Base-by-base conservation (phyloP, 2,113 vertebrate species). In the Datnioides undecimradiatus region DNA sequence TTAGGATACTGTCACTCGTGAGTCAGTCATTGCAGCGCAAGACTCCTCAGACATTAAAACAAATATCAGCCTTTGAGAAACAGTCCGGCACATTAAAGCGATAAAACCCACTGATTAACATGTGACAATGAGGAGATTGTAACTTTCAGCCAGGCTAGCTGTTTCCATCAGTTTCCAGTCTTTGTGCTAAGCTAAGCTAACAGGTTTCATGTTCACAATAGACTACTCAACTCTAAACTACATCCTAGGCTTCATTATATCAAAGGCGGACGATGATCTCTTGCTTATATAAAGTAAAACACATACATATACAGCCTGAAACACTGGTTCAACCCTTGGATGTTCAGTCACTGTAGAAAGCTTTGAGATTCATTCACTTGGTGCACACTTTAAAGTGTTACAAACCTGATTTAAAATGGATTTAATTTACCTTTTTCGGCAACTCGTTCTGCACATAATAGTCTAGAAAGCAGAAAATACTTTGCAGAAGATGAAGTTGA, bases 301-400 rank as follows among this genome's bases (percentile, higher is more conserved):
- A 25, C 4, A 23, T 33, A 16, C 9, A 14, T 29, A 31, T 52
- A n/a, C 13, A 55, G 52, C 4, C 31, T 16, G 38, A 38, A 45
- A 8, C 43, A 55, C 41, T 8, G 40, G 77, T 85, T 55, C 33
- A 72, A 76, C 29, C 23, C 29, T n/a, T 11, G 55, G 36, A 45
- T 27, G 21, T 43, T 31, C 46, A 54, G 2, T 5, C 8, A 38
- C 43, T 64, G 10, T 23, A 4, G 5, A 52, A 65, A 34, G 13
- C 23, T 16, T 46, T 72, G 48, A 64, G 23, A 63, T 38, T 2
- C 12, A 17, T 38, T 68, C 14, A 63, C 7, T 31, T 40, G 31
- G 2, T 73, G 14, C 25, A 66, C 1, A 0, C 21, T 41, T 70
- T 38, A 60, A 21, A 23, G n/a, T 52, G 36, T 62, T 3, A 27